These are phyloP conservation scores for Podarcis cretensis DNA, from an alignment of 2,113 vertebrate genomes.

Conservation along the genomic window DNA sequence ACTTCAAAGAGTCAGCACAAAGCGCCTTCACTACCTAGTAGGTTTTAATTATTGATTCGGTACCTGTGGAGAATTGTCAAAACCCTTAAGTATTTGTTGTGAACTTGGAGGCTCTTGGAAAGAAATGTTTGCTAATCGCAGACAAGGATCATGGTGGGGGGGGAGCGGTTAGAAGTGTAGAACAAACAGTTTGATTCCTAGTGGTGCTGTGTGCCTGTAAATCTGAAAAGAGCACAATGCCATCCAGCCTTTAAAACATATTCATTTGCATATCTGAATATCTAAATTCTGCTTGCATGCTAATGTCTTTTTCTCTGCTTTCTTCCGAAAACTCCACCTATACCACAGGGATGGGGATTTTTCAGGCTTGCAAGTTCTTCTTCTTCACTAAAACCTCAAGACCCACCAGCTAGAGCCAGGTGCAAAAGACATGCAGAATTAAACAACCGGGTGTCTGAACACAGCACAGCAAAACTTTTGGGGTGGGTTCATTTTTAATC, in stretches of 20 bases:
- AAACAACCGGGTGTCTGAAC: neutral
- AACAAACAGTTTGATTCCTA: slow-evolving; percentile 33
- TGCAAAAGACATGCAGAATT: too few species aligned
- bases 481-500: too few species aligned
- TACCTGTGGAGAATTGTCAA: slow-evolving; percentile 68
- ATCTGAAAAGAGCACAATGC: slow-evolving; percentile 47
- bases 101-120: slow-evolving; percentile 43
- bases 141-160: neutral
- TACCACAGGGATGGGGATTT: neutral
- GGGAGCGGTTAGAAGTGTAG: neutral
- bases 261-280: slow-evolving; percentile 40
- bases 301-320: neutral
- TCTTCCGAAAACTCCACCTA: neutral
- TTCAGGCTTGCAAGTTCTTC: too few species aligned
- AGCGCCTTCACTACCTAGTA: slow-evolving; percentile 40
- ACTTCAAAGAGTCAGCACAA: slow-evolving; percentile 68
- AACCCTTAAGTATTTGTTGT: slow-evolving; percentile 68
- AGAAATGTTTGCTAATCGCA: slow-evolving; percentile 44
- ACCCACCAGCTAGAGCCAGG: too few species aligned
- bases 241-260: slow-evolving; percentile 40
- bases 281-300: slow-evolving; percentile 1
- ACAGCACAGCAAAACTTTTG: neutral
- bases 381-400: too few species aligned
- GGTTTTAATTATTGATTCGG: slow-evolving; percentile 69
- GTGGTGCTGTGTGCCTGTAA: slow-evolving; percentile 30